Conservation (phyloP, 2,797 vertebrate species). For the Smutsia gigantea region DNA sequence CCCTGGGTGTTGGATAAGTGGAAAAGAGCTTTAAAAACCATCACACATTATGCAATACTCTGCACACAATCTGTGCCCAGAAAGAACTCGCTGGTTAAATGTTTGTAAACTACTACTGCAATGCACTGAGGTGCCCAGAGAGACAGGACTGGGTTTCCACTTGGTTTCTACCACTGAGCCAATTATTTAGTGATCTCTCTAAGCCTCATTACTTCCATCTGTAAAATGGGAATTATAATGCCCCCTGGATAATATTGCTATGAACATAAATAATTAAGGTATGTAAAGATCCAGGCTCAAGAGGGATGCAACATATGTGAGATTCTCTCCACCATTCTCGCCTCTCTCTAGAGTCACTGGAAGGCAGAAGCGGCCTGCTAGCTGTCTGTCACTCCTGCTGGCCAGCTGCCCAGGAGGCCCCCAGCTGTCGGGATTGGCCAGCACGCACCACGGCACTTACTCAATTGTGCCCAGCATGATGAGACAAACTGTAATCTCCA, state of each 20-base stretch:
- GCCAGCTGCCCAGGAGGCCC: conserved; percentile 33
- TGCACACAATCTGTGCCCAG: neutral
- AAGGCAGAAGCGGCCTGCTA: conserved; percentile 66
- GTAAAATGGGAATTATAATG: conserved; percentile 48
- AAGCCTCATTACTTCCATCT: conserved; percentile 30
- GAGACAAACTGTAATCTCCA: conserved; percentile 57
- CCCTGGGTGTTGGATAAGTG: neutral
- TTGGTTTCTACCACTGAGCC: conserved; percentile 8
- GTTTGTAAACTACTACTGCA: neutral
- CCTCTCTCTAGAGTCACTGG: conserved; percentile 75
- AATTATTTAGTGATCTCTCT: conserved; percentile 27
- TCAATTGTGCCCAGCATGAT: conserved; percentile 17
- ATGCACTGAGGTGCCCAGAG: neutral
- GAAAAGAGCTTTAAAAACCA: neutral
- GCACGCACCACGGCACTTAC: neutral
- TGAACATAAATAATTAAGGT: conserved; percentile 1
- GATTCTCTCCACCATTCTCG: conserved; percentile 65
- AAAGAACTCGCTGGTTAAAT: neutral
- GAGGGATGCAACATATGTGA: conserved; percentile 48
- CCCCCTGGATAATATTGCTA: neutral
- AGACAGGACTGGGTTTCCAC: neutral
- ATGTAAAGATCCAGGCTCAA: conserved; percentile 34
- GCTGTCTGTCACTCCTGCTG: conserved; percentile 67
- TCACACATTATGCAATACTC: neutral
- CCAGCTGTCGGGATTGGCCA: conserved; percentile 50